Evolutionary conservation across 1,140 invertebrate species (phyloP), one percentile per base, ranked within the genome.

Genomic region (Tetraneura akinire): DNA sequence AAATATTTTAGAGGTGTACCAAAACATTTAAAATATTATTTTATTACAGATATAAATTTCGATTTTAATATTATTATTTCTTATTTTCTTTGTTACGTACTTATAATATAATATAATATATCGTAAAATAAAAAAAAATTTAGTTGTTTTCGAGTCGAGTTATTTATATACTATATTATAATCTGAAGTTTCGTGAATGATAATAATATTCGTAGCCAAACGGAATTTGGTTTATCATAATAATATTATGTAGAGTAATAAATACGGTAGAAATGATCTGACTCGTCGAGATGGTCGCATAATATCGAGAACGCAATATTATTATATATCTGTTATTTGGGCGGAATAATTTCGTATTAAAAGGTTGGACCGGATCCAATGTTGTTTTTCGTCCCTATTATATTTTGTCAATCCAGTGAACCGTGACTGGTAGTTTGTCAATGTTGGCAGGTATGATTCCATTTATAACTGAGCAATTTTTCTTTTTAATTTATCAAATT

Each of bases 301-400:
- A n/a, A n/a, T 76, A 76, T 76, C 73, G 73, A 57, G 74, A 47
- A 37, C 53, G 10, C 62, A 78, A 62, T 60, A 78, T 21, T n/a
- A n/a, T n/a, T n/a, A n/a, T n/a, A n/a, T n/a, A n/a, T 78, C 21
- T 26, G 74, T 47, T 60, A 62, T 78, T 78, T 47, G 74, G 74
- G 55, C 53, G 74, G 74, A 78, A 78, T 78, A 45, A 78, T 78
- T 78, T 60, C 74, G 53, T 78, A 78, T 78, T 78, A 78, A 78
- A 78, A 78, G 74, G 74, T 78, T 78, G 74, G 74, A 78, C 74
- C 74, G 74, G 74, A 78, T 78, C 74, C 74, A 78, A 78, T 47
- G 74, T 78, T 78, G 74, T 78, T 78, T 78, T 78, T 78, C 62
- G 74, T 78, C 2, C 37, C 37, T 78, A 62, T 78, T 78, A 78